Evolutionary conservation across 2,797 vertebrate genomes (phyloP), one percentile per base, ranked within the genome.

Genomic region (Sebastes elongatus): DNA sequence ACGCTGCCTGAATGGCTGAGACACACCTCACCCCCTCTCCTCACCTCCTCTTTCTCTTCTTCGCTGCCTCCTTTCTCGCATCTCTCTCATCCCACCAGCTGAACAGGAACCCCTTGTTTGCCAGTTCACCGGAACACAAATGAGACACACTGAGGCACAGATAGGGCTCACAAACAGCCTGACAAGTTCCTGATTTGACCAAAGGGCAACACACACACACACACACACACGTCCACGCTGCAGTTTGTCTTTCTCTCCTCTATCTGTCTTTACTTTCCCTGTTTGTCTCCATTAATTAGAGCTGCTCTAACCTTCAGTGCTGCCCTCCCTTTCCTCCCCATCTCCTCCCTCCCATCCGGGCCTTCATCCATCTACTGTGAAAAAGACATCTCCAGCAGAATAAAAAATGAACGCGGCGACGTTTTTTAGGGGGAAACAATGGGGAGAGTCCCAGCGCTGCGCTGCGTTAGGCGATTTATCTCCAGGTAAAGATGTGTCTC

Each of bases 321-420:
- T 32, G 35, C 75, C 38, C 78, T 38, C 63, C 23, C 38, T 59
- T 6, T 32, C 42, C n/a, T 20, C 53, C 73, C 55, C 27, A 52
- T 42, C 10, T 3, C 66, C 28, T 23, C 10, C 27, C 13, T 16
- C 23, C 64, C 42, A 35, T 25, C 14, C 14, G 7, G 0, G 60
- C 66, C 80, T 77, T 86, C 90, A 92, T 93, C 85, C 78, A 90
- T 93, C 92, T 86, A 30, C 49, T n/a, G 72, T 74, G 72, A 86
- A 89, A 92, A 87, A 89, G 76, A 87, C 69, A 42, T 90, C 83
- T 90, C 66, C 42, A 28, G 82, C 82, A 70, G 73, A 80, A 90
- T 84, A 84, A 91, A 88, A 91, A 90, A 89, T 85, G 35, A 85
- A 79, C 23, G 55, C 56, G 73, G 70, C 22, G 4, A 71, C 8